Evolutionary conservation across 2,113 vertebrate genomes (phyloP), one percentile per base, ranked within the genome.

Genomic region (Python bivittatus): DNA sequence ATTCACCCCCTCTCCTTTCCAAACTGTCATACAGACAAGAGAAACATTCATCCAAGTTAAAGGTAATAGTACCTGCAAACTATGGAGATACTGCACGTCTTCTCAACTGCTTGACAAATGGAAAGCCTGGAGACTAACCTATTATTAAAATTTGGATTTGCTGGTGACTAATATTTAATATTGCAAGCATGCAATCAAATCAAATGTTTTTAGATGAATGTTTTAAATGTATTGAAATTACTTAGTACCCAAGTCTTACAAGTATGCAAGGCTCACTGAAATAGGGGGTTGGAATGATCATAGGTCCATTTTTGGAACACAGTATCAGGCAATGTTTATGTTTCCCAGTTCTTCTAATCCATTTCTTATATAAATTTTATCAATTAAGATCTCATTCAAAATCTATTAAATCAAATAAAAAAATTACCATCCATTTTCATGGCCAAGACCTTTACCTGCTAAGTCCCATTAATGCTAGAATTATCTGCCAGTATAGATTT

Each of bases 51-150:
- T 97, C 98, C 86, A 97, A 98, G 72, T 88, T 98, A 92, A 98
- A 99, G 99, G 99, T 99, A 99, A 99, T 94, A 92, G 93, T 96
- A 95, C 93, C 86, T 95, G 86, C 90, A 91, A 91, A 90, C 92
- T 96, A 13, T 95, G 96, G 97, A 93, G 89, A 93, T 95, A 89
- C 2, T 95, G 96, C 92, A 94, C 96, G 94, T 91, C 84, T 95
- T 93, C 0, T 0, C 64, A 1, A 57, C 1, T 93, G 12, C 57
- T 91, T 72, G 91, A 56, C 90, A 93, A 93, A 93, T 57, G 38
- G 94, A 89, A 94, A 91, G 86, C 56, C 48, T 94, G 94, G 96
- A 90, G 84, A 64, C 56, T 87, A 56, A 44, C 91, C 20, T 91
- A 93, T 88, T 72, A 54, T 93, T 96, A 90, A 93, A 92, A 61